A percentile compares a stretch with the other conserved stretches of the same genome.
These are phyloP conservation scores for Bombus pyrosoma DNA, from an alignment of 1,140 invertebrate species.

Conservation along the genomic window DNA sequence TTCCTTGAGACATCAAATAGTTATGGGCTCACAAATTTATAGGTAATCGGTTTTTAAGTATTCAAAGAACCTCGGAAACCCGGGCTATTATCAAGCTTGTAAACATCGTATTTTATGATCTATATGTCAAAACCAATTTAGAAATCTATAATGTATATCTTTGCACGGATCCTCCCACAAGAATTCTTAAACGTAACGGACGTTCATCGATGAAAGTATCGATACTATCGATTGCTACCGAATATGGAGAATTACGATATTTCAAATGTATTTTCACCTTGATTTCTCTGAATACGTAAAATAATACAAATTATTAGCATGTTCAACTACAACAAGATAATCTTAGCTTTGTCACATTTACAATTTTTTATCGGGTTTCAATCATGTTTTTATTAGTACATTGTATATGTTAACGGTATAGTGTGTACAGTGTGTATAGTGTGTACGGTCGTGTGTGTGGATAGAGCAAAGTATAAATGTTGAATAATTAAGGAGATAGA, in stretches of 20 bases:
- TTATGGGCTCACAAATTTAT: neutral
- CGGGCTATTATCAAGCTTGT: slow-evolving; percentile 40
- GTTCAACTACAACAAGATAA: neutral
- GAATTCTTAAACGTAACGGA: neutral
- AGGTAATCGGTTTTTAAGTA: slow-evolving; percentile 18
- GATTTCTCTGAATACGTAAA: neutral
- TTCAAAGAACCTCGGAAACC: slow-evolving; percentile 19
- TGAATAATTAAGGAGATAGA: too few relatives aligned
- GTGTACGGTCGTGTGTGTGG: too few relatives aligned
- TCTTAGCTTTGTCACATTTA: neutral
- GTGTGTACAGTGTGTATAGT: too few relatives aligned
- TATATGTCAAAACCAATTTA: slow-evolving; percentile 50
- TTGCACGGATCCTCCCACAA: slow-evolving; percentile 16
- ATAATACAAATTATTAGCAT: neutral
- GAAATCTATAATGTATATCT: slow-evolving; percentile 32
- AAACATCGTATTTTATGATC: slow-evolving; percentile 49
- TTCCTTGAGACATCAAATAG: neutral
- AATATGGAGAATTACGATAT: neutral
- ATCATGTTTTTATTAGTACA: neutral
- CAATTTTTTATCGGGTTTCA: neutral
- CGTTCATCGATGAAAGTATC: slow-evolving; percentile 15
- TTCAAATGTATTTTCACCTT: neutral
- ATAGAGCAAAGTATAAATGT: too few relatives aligned
- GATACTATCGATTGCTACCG: neutral
- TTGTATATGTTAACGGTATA: too few relatives aligned